phyloP scores from a whole-genome alignment of 2,888 invertebrate species.

The Lithodes maja region DNA sequence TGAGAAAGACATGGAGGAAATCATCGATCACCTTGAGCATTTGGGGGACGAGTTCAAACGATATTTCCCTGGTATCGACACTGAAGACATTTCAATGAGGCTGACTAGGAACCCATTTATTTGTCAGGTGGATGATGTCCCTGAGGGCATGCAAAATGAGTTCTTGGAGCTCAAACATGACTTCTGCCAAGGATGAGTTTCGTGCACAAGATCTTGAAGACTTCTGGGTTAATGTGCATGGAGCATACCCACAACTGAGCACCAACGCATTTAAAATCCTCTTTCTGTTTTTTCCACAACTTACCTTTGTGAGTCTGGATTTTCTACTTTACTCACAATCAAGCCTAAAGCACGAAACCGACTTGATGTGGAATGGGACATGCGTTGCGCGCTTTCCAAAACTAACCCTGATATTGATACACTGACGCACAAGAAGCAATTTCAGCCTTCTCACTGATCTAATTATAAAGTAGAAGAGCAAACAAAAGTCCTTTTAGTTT shows the following conservation, averaged over 20 bases:
- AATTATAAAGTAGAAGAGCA: constrained; percentile 9
- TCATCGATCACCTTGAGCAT: constrained; percentile 22
- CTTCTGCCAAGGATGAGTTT: constrained; percentile 36
- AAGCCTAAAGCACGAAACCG: constrained; percentile 22
- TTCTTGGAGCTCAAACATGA: constrained; percentile 40
- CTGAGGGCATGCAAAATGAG: constrained; percentile 21
- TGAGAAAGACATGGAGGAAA: constrained; percentile 28
- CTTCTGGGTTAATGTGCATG: constrained; percentile 20
- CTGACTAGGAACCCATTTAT: constrained; percentile 40
- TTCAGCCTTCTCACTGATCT: constrained; percentile 25
- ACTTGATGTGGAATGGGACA: constrained; percentile 31
- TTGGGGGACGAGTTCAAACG: constrained; percentile 32
- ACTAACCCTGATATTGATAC: constrained; percentile 17
- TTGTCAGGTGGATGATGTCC: constrained; percentile 42
- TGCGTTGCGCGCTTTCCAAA: constrained; percentile 14
- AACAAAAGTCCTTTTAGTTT: not conserved
- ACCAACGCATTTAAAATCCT: constrained; percentile 24
- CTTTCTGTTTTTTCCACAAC: constrained; percentile 19
- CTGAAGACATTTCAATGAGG: constrained; percentile 41
- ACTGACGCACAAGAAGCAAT: constrained; percentile 31
- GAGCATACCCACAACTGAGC: constrained; percentile 36
- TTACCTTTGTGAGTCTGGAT: constrained; percentile 27
- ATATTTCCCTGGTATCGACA: constrained; percentile 40
- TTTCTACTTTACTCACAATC: constrained; percentile 27
- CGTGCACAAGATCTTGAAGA: constrained; percentile 26